Percentiles rank a stretch among this genome's conserved stretches.
Evolutionary conservation across 2,113 vertebrate genomes (phyloP).

Genomic region (Silurus glanis): DNA sequence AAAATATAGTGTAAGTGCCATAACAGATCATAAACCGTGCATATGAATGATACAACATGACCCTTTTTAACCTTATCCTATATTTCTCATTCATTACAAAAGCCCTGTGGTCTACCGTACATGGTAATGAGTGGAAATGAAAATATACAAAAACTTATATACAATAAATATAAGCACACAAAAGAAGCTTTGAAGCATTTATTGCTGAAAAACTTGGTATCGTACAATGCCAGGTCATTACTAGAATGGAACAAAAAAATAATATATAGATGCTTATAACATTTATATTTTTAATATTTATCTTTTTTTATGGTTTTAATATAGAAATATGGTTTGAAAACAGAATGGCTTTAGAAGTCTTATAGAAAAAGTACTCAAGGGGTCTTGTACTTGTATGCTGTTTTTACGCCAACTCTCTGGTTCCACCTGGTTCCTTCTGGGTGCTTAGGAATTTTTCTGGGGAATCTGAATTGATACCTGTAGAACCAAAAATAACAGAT

Average conservation of each 20-base stretch:
- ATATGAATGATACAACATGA: neutral
- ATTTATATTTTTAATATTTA: too few relatives aligned
- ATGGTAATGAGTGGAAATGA: neutral
- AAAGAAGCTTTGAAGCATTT: neutral
- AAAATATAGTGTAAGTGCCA: neutral
- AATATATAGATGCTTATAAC: too few relatives aligned
- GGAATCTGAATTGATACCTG: constrained; percentile 51
- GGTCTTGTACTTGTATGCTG: neutral
- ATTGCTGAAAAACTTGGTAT: neutral
- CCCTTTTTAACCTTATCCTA: neutral
- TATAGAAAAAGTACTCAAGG: neutral
- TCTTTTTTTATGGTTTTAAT: too few relatives aligned
- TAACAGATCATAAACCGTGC: neutral
- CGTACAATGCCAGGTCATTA: neutral
- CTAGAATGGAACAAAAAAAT: neutral
- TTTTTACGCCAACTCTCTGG: neutral
- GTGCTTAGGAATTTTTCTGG: constrained; percentile 52
- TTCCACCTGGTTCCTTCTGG: neutral
- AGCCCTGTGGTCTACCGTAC: too few relatives aligned
- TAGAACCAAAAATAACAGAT: neutral
- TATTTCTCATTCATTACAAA: neutral
- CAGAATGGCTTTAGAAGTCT: neutral
- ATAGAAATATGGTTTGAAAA: neutral
- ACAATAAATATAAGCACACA: neutral
- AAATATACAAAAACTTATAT: neutral